phyloP scores from a whole-genome alignment of 2,888 invertebrate species.

The Galeruca laticollis region DNA sequence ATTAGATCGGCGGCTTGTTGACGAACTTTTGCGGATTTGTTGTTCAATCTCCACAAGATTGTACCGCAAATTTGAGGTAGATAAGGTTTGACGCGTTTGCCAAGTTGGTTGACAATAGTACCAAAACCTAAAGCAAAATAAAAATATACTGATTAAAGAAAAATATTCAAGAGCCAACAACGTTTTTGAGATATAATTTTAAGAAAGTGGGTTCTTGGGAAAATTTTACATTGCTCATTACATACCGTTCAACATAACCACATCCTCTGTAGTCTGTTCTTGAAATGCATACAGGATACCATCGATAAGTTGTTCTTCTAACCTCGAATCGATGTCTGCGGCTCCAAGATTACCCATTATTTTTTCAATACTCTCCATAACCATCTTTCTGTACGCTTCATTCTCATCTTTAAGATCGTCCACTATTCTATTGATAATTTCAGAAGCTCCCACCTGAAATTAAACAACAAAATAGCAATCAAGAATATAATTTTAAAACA shows the following conservation, averaged over 20 bases:
- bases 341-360: constrained; percentile 98
- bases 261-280: constrained; percentile 99
- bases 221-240: neutral
- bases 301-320: constrained; percentile 99
- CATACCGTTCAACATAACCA: constrained; percentile 93
- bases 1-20: constrained; percentile 99
- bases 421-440: constrained; percentile 98
- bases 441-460: constrained; percentile 91
- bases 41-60: constrained; percentile 98
- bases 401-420: constrained; percentile 99
- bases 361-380: constrained; percentile 99
- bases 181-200: neutral
- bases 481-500: neutral
- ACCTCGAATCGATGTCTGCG: constrained; percentile 96
- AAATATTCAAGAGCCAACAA: neutral
- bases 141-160: neutral
- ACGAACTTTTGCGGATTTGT: constrained; percentile 98
- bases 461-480: no score
- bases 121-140: constrained; percentile 78
- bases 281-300: constrained; percentile 99
- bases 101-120: constrained; percentile 97
- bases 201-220: neutral
- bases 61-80: constrained; percentile 99
- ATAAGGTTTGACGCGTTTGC: constrained; percentile 98
- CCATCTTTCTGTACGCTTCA: constrained; percentile 99